Percentiles rank a stretch among this genome's conserved stretches.
Evolutionary conservation across 2,888 invertebrate genomes (phyloP).

Genomic region (Diplolepis rosae): DNA sequence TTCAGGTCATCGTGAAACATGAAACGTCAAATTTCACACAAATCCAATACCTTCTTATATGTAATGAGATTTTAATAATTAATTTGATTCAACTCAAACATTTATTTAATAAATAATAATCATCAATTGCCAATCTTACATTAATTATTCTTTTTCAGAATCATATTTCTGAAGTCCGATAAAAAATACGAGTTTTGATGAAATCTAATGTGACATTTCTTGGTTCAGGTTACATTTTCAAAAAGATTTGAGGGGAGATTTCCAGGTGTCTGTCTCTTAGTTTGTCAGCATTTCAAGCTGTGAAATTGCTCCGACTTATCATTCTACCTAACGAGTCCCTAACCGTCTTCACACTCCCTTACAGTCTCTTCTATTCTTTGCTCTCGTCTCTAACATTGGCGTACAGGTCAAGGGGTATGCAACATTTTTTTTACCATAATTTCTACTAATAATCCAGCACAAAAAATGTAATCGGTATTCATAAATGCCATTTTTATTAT

Average conservation of each 20-base stretch:
- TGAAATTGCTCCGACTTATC: conserved; percentile 72
- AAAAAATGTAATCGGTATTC: no score
- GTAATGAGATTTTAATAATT: no score
- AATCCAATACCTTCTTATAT: no score
- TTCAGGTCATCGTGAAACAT: no score
- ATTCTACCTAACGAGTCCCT: conserved; percentile 70
- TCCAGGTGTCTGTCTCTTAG: conserved; percentile 12
- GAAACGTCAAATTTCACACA: no score
- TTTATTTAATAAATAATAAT: no score
- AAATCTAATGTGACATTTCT: neutral
- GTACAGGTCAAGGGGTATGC: conserved; percentile 40
- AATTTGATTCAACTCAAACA: no score
- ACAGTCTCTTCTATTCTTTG: conserved; percentile 48
- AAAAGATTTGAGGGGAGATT: neutral
- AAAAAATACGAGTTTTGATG: neutral
- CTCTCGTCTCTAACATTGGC: conserved; percentile 51
- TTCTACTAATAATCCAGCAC: no score
- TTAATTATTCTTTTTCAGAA: neutral
- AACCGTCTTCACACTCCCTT: conserved; percentile 63
- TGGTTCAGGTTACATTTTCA: neutral
- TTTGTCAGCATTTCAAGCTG: conserved; percentile 29
- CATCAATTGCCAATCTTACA: no score
- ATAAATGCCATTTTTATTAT: no score
- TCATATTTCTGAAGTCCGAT: neutral
- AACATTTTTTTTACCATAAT: no score